phyloP scores from a whole-genome alignment of 2,888 invertebrate species.

The Drosophila testacea region DNA sequence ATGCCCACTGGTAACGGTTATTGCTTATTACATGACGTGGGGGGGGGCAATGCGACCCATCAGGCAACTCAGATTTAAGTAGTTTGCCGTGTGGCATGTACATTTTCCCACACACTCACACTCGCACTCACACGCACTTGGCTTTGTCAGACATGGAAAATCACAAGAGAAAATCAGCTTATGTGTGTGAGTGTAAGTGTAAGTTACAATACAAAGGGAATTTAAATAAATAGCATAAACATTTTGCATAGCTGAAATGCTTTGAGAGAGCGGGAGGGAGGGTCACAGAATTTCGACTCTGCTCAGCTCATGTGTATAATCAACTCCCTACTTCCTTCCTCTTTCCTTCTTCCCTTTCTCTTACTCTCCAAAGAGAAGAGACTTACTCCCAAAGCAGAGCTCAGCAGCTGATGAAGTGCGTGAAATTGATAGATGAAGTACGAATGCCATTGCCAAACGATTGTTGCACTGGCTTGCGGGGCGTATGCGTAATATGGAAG shows the following conservation, averaged over 20 bases:
- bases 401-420: constrained; percentile 51
- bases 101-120: constrained; percentile 25
- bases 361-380: constrained; percentile 3
- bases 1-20: constrained; percentile 54
- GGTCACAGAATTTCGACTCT: background rate
- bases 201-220: constrained; percentile 43
- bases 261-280: background rate
- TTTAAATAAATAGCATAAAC: constrained; percentile 76
- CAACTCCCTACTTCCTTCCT: constrained; percentile 31
- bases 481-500: constrained; percentile 39
- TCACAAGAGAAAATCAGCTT: constrained; percentile 60
- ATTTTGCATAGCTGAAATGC: constrained; percentile 48
- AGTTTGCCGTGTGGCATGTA: constrained; percentile 53
- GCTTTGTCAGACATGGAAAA: constrained; percentile 42
- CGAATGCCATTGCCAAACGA: constrained; percentile 7
- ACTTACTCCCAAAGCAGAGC: constrained; percentile 27
- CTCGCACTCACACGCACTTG: constrained; percentile 16
- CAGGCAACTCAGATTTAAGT: constrained; percentile 29
- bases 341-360: background rate
- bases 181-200: constrained; percentile 21
- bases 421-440: constrained; percentile 58
- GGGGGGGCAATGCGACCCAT: constrained; percentile 4
- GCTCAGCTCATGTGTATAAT: constrained; percentile 58
- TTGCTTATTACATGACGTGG: constrained; percentile 66
- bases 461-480: constrained; percentile 8